A percentile compares a stretch with the other conserved stretches of the same genome.
Conservation (phyloP, 2,888 invertebrate genomes). For the Pandemis heparana region DNA sequence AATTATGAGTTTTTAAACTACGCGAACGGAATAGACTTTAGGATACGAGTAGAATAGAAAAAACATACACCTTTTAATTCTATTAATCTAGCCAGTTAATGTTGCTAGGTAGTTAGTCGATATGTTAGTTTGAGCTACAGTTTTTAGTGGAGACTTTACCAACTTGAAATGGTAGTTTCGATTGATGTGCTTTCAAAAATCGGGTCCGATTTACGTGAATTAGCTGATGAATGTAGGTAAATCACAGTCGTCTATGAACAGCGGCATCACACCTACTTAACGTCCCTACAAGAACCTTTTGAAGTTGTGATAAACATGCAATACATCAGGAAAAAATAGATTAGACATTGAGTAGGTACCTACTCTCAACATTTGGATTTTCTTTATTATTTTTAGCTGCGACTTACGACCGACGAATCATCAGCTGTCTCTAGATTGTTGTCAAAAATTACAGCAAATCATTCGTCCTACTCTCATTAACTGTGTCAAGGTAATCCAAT, state of each 20-base stretch:
- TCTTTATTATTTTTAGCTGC: not conserved
- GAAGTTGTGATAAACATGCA: not conserved
- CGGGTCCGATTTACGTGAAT: no score
- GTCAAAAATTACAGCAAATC: not conserved
- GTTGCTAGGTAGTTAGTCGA: no score
- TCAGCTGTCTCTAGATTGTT: not conserved
- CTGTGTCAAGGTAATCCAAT: conserved; percentile 4
- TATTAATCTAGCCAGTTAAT: no score
- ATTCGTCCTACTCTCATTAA: not conserved
- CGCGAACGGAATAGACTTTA: no score
- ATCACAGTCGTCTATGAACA: not conserved
- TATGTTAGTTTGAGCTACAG: no score
- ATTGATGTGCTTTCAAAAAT: no score
- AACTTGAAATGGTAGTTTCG: no score
- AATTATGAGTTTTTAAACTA: no score
- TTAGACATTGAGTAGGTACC: not conserved
- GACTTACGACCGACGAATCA: not conserved
- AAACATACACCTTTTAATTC: no score
- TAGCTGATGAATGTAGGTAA: no score
- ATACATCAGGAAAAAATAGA: not conserved
- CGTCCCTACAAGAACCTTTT: not conserved
- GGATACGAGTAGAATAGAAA: no score
- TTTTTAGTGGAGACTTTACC: no score
- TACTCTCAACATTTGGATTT: not conserved
- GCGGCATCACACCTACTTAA: not conserved